These are phyloP conservation scores for Tachysurus fulvidraco DNA, from an alignment of 2,113 vertebrate species.

Conservation along the genomic window DNA sequence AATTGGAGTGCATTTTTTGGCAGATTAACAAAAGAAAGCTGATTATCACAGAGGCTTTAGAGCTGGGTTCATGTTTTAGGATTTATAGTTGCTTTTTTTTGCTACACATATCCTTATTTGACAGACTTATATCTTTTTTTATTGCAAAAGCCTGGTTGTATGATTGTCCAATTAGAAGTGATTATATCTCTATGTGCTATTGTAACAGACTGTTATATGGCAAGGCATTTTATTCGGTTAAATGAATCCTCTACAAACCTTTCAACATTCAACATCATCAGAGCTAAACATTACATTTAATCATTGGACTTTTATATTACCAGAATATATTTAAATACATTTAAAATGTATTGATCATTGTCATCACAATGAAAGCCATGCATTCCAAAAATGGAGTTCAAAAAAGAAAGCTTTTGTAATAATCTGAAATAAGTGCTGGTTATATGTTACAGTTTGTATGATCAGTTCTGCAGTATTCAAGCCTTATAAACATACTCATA, in stretches of 20 bases:
- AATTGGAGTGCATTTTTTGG: slow-evolving; percentile 70
- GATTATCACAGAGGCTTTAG: slow-evolving; percentile 68
- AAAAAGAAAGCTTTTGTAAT: neutral
- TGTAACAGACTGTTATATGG: neutral
- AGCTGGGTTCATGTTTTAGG: slow-evolving; percentile 37
- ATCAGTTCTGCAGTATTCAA: neutral
- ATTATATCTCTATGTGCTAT: neutral
- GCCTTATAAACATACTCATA: neutral
- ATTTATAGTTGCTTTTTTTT: slow-evolving; percentile 2
- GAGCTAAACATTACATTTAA: neutral
- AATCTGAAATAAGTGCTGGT: neutral
- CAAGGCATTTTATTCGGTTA: neutral
- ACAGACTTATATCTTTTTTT: neutral
- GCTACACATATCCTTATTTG: neutral
- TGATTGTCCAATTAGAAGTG: neutral
- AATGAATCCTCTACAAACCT: neutral
- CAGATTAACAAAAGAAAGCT: slow-evolving; percentile 71
- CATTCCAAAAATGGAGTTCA: neutral
- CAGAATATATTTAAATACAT: neutral
- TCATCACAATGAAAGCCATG: neutral
- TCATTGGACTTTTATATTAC: neutral
- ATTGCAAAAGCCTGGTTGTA: neutral
- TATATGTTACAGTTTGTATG: neutral
- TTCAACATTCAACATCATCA: neutral
- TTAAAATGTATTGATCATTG: neutral